Conservation (phyloP, 2,888 invertebrate species). For the Hesperia comma region DNA sequence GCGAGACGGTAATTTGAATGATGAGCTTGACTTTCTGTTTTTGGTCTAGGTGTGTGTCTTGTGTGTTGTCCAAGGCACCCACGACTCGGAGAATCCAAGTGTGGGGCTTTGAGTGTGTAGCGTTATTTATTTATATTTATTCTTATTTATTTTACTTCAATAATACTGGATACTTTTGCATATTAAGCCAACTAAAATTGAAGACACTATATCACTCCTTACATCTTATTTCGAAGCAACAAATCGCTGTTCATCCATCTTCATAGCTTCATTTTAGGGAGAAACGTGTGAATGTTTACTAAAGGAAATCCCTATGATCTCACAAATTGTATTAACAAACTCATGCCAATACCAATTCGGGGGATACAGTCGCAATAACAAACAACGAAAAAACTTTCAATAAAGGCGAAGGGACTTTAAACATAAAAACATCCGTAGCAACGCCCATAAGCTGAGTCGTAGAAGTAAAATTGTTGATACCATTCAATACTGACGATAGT, state of each 20-base stretch:
- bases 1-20: no score
- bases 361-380: slow-evolving; percentile 42
- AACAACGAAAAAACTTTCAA: slow-evolving; percentile 50
- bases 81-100: no score
- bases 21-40: no score
- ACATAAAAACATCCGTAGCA: slow-evolving; percentile 52
- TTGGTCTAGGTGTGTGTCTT: no score
- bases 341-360: slow-evolving; percentile 33
- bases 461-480: slow-evolving; percentile 50
- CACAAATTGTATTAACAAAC: slow-evolving; percentile 42
- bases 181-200: neutral
- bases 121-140: no score
- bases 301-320: slow-evolving; percentile 40
- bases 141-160: no score
- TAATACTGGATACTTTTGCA: no score
- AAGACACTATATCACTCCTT: neutral
- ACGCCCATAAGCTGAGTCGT: slow-evolving; percentile 43
- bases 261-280: slow-evolving; percentile 19
- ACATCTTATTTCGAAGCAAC: neutral
- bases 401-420: slow-evolving; percentile 49
- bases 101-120: no score
- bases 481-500: slow-evolving; percentile 57
- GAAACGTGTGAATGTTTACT: slow-evolving; percentile 37
- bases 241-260: slow-evolving; percentile 7
- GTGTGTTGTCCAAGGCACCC: no score